Percentiles rank a stretch among this genome's conserved stretches.
Evolutionary conservation across 2,888 invertebrate genomes (phyloP).

Genomic region (Alloscopus bannaensis): DNA sequence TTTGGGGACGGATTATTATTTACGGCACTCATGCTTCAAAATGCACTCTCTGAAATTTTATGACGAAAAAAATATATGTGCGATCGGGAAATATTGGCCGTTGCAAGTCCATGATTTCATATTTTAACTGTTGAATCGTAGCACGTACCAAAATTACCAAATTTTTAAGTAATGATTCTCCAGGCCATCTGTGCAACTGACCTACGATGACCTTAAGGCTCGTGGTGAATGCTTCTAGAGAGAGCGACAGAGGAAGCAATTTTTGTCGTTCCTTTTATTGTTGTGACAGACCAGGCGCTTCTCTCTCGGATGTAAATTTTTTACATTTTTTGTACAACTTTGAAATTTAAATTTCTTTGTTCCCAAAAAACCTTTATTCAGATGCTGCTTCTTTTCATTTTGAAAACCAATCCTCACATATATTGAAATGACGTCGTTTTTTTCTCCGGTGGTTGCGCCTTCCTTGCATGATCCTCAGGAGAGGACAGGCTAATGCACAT

Average conservation of each 20-base stretch:
- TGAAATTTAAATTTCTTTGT: conserved; percentile 42
- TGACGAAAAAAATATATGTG: too few species aligned
- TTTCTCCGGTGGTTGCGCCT: neutral
- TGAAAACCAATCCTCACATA: too few species aligned
- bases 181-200: conserved; percentile 31
- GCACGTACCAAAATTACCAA: conserved; percentile 18
- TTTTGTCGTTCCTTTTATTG: conserved; percentile 17
- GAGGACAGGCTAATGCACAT: conserved; percentile 11
- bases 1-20: too few species aligned
- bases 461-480: neutral
- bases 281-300: conserved; percentile 18
- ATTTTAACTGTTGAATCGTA: too few species aligned
- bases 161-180: neutral
- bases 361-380: conserved; percentile 22
- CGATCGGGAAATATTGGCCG: neutral
- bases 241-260: conserved; percentile 22
- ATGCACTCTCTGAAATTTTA: too few species aligned
- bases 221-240: too few species aligned
- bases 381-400: conserved; percentile 7
- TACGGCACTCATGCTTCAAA: too few species aligned
- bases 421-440: too few species aligned
- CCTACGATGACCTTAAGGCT: conserved; percentile 41
- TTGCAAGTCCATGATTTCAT: neutral
- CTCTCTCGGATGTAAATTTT: conserved; percentile 43
- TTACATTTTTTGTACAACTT: conserved; percentile 18